These are phyloP conservation scores for Peromyscus leucopus DNA, from an alignment of 2,113 vertebrate genomes.

Conservation along the genomic window DNA sequence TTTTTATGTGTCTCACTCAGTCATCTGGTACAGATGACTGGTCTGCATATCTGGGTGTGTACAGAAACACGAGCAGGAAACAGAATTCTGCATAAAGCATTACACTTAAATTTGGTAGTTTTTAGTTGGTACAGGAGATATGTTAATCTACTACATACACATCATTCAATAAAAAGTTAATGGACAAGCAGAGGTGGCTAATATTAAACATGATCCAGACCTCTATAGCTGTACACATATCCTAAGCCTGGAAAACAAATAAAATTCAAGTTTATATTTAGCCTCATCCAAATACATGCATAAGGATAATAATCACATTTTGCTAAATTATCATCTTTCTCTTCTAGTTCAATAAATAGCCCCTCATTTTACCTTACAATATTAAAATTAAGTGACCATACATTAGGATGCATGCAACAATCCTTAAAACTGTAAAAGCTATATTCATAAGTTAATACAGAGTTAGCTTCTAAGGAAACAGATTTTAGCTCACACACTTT, in stretches of 20 bases:
- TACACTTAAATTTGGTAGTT: slow-evolving; percentile 3
- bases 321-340: slow-evolving; percentile 43
- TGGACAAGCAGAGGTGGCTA: not conserved
- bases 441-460: not conserved
- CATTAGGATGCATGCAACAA: not conserved
- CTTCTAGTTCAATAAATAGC: not conserved
- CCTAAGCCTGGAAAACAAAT: slow-evolving; percentile 29
- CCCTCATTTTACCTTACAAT: slow-evolving; percentile 23
- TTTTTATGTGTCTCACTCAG: not conserved
- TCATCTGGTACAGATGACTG: not conserved
- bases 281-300: slow-evolving; percentile 15
- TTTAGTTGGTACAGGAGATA: slow-evolving; percentile 8
- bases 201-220: slow-evolving; percentile 24
- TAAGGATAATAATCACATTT: not conserved
- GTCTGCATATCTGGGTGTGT: not conserved
- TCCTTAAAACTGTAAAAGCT: slow-evolving; percentile 56
- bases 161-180: not conserved
- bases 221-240: not conserved
- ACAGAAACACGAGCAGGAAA: slow-evolving; percentile 37
- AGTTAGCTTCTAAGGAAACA: slow-evolving; percentile 22
- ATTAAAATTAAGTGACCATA: slow-evolving; percentile 30
- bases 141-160: not conserved
- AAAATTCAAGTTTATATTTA: slow-evolving; percentile 45
- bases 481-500: slow-evolving; percentile 3
- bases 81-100: slow-evolving; percentile 15